A percentile compares a stretch with the other conserved stretches of the same genome.
phyloP scores from a whole-genome alignment of 2,113 vertebrate genomes.

The Colius striatus region DNA sequence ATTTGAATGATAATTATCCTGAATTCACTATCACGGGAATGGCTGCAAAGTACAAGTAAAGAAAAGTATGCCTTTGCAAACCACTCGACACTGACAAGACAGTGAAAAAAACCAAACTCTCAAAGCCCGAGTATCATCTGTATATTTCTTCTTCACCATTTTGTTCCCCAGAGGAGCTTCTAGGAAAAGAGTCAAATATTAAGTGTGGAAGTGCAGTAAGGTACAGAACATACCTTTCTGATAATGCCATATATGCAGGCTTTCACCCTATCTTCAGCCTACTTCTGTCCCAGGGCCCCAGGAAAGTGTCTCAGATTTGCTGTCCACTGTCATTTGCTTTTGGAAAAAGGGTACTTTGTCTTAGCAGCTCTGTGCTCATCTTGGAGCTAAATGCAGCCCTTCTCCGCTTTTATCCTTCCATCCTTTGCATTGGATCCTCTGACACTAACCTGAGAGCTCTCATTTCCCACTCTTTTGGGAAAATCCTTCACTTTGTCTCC shows the following conservation, averaged over 20 bases:
- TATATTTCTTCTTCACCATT: background rate
- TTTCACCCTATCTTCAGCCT: background rate
- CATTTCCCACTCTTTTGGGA: background rate
- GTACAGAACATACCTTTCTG: background rate
- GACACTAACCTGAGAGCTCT: background rate
- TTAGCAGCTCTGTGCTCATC: background rate
- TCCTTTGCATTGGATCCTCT: background rate
- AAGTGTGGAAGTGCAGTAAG: background rate
- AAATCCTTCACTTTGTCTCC: background rate
- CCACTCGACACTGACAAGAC: background rate
- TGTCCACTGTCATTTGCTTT: background rate
- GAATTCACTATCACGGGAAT: background rate
- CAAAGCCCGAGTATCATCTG: background rate
- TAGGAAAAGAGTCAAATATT: background rate
- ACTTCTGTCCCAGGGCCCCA: background rate
- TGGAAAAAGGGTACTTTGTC: background rate
- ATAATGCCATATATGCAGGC: background rate
- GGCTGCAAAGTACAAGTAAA: background rate
- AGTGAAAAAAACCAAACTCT: background rate
- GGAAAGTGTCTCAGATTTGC: background rate
- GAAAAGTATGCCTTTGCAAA: background rate
- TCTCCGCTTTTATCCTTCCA: background rate
- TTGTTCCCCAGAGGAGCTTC: background rate
- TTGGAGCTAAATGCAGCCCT: background rate
- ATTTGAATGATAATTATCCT: background rate